Evolutionary conservation across 2,888 invertebrate genomes (phyloP), one percentile per base, ranked within the genome.

Genomic region (Andrena minutula): DNA sequence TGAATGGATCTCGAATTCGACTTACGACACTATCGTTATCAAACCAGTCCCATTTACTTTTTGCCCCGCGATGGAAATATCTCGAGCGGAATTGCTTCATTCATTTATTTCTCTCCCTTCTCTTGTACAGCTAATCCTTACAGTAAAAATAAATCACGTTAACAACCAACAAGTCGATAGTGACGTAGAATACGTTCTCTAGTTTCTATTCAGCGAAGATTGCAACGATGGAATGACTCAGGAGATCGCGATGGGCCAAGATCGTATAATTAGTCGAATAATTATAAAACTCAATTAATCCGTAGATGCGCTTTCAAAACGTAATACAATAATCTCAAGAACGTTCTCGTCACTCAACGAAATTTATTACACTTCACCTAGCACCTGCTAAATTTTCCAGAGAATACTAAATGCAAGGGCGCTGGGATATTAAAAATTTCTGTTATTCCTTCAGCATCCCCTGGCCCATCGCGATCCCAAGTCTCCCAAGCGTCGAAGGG

Each of bases 101-200:
- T 60, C 20, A 7, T 51, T 61, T 51, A 32, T 49, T 65, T 49
- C 20, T 49, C 63, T 16, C 12, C 41, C 32, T 10, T n/a, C 41
- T 41, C 41, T 41, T 16, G 41, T 56, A 56, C 56, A 56, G 56
- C 23, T 56, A 53, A 53, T 28, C 20, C 51, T 35, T 65, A 65
- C 64, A 41, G 7, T 64, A 53, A 53, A n/a, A 72, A 53, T 49
- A 63, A 30, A 20, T 41, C 47, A n/a, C 23, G 23, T 66, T 49
- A 49, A 74, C 58, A 23, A 61, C 60, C 30, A n/a, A 32, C 30
- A 32, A 61, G 60, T 30, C n/a, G 30, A 61, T 16, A 5, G 16
- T 61, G n/a, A 60, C 28, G 23, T 56, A 61, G 32, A 61, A 26
- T 26, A 56, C 23, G 23, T 56, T 56, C 56, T 56, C 56, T 56